These are phyloP conservation scores for Chiloscyllium punctatum DNA, from an alignment of 2,797 vertebrate genomes.

Conservation along the genomic window DNA sequence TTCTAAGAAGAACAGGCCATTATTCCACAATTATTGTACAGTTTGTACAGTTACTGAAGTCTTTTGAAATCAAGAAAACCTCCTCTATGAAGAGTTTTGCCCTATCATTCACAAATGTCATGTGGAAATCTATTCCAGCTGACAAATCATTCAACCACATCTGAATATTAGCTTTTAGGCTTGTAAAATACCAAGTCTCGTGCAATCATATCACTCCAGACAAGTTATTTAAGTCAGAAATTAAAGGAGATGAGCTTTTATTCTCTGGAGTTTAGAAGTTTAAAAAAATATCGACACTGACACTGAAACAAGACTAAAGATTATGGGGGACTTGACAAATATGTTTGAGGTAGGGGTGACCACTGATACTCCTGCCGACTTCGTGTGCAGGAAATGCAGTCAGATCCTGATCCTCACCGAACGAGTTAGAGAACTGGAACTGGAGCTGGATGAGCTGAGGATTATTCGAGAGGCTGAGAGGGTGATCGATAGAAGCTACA, in stretches of 20 bases:
- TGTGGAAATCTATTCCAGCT: background rate
- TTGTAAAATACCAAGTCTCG: background rate
- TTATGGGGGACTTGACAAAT: background rate
- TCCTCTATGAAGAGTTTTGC: no score
- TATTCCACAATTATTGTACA: background rate
- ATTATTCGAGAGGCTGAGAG: no score
- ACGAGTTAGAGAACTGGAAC: no score
- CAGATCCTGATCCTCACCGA: no score
- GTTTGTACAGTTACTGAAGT: background rate
- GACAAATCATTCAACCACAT: background rate
- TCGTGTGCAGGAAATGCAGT: no score
- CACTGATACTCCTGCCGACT: no score
- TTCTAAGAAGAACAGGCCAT: background rate
- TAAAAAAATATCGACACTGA: background rate
- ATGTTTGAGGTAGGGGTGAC: no score
- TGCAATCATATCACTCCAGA: background rate
- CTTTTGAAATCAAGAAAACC: background rate
- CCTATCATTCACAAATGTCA: background rate
- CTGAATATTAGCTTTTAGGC: background rate
- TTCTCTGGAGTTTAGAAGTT: background rate
- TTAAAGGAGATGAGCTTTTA: background rate
- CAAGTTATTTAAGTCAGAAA: background rate
- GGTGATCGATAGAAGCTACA: no score
- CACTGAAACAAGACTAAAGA: background rate
- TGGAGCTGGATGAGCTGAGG: no score